phyloP scores from a whole-genome alignment of 2,113 vertebrate genomes.

The Myiozetetes cayanensis region DNA sequence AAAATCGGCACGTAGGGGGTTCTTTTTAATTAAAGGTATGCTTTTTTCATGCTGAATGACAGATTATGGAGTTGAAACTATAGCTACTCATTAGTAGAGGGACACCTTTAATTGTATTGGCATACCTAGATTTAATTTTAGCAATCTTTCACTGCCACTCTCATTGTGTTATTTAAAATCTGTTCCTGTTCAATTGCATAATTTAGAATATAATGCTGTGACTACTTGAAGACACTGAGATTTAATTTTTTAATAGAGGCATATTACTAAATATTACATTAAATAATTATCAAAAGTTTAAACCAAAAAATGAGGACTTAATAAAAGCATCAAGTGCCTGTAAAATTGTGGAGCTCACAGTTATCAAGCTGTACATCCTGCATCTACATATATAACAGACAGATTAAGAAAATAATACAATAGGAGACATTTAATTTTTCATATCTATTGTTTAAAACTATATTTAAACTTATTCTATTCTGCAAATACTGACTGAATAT shows the following conservation, averaged over 20 bases:
- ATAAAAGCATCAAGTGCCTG: neutral
- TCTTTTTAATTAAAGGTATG: neutral
- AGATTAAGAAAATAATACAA: neutral
- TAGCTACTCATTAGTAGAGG: neutral
- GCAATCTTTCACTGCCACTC: neutral
- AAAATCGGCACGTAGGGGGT: rapidly evolving
- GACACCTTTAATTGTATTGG: neutral
- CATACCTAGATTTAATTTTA: neutral
- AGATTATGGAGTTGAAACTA: neutral
- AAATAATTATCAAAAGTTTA: neutral
- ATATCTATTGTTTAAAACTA: neutral
- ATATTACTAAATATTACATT: neutral
- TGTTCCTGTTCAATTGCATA: neutral
- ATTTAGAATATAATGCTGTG: neutral
- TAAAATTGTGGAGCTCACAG: neutral
- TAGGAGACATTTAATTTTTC: neutral
- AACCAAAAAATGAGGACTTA: neutral
- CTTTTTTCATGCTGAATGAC: neutral
- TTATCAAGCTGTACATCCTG: neutral
- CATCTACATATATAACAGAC: neutral
- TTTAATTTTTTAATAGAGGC: neutral
- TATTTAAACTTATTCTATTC: neutral
- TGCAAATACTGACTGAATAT: neutral
- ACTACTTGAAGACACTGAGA: neutral
- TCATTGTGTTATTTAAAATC: neutral